Conservation (phyloP, 2,113 vertebrate genomes). For the Monarcha castaneiventris region DNA sequence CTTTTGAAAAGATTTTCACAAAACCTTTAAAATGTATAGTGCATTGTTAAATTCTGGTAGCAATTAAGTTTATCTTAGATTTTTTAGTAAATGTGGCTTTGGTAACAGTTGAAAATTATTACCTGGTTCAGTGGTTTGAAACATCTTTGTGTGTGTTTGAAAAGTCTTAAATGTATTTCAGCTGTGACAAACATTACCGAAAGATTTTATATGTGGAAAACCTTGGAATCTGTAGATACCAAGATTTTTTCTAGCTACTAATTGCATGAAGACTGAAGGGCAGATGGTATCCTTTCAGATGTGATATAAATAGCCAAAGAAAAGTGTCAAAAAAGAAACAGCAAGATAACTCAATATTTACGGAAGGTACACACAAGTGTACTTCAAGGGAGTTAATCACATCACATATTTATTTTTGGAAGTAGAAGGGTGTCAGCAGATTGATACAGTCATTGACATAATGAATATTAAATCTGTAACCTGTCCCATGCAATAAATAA, state of each 20-base stretch:
- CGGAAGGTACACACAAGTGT: neutral
- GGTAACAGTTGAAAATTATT: constrained; percentile 61
- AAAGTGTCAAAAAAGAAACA: neutral
- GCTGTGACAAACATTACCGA: neutral
- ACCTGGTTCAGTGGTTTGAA: constrained; percentile 69
- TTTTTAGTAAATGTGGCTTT: constrained; percentile 59
- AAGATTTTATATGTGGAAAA: neutral
- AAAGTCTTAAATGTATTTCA: constrained; percentile 53
- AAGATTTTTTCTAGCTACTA: neutral
- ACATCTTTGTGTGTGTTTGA: constrained; percentile 34
- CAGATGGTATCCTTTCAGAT: neutral
- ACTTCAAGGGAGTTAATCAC: neutral
- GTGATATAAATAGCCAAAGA: constrained; percentile 5
- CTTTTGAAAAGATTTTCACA: constrained; percentile 49
- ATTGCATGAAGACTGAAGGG: neutral
- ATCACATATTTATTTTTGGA: constrained; percentile 4
- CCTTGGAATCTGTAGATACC: neutral
- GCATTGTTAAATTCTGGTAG: constrained; percentile 43
- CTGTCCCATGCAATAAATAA: neutral
- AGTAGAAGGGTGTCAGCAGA: neutral
- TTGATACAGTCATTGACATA: neutral
- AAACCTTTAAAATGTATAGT: constrained; percentile 57
- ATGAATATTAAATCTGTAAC: neutral
- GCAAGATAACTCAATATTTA: constrained; percentile 8
- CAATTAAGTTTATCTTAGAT: constrained; percentile 52